A percentile compares a stretch with the other conserved stretches of the same genome.
phyloP scores from a whole-genome alignment of 2,113 vertebrate species.

The Peromyscus leucopus region DNA sequence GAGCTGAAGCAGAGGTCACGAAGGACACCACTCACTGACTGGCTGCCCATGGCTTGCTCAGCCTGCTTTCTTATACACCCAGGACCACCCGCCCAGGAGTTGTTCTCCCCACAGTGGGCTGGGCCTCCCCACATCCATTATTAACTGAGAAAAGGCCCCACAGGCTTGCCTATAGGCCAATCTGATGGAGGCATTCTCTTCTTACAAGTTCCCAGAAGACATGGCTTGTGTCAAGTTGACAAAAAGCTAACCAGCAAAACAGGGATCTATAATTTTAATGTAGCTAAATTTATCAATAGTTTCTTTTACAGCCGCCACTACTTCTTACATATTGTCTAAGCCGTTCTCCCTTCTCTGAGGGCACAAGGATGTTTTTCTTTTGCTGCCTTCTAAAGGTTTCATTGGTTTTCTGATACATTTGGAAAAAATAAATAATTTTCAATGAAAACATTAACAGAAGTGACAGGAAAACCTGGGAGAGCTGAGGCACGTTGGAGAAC shows the following conservation, averaged over 20 bases:
- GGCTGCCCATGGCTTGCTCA: neutral
- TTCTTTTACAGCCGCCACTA: neutral
- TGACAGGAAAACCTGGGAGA: neutral
- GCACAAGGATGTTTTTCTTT: conserved; percentile 34
- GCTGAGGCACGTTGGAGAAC: neutral
- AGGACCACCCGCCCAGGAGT: neutral
- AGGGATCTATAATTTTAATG: neutral
- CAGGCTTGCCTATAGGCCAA: neutral
- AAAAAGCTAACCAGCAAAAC: neutral
- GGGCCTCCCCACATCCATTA: neutral
- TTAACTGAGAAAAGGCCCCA: neutral
- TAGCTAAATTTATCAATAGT: neutral
- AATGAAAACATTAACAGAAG: conserved; percentile 54
- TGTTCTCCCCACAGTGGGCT: neutral
- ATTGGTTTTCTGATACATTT: conserved; percentile 42
- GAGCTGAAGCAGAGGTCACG: neutral
- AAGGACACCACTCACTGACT: no score
- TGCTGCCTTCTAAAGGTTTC: neutral
- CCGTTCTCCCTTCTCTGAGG: neutral
- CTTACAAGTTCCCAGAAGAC: neutral
- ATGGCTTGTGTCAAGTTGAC: neutral
- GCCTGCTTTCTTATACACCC: neutral
- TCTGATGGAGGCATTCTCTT: neutral
- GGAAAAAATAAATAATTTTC: neutral
- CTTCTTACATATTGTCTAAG: neutral